Evolutionary conservation across 2,113 vertebrate species (phyloP).

Genomic region (Bothrops jararaca): DNA sequence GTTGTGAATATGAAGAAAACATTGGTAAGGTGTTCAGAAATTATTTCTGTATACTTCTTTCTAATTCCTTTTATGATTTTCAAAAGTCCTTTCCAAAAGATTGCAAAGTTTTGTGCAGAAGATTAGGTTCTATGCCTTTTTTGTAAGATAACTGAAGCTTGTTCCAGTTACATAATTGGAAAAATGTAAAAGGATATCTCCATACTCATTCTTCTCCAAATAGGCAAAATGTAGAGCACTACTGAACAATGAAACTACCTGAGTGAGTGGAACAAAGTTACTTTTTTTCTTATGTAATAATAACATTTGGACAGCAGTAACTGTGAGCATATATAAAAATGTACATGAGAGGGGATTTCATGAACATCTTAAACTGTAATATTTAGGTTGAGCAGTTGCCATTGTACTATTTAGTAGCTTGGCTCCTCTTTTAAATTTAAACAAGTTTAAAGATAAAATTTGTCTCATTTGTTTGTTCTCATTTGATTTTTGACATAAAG

Average conservation of each 20-base stretch:
- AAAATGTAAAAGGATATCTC: background rate
- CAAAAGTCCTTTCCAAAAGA: background rate
- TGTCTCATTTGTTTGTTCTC: background rate
- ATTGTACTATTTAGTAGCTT: background rate
- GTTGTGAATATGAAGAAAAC: background rate
- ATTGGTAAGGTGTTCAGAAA: background rate
- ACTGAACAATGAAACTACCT: background rate
- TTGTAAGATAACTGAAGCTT: background rate
- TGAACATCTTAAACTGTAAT: background rate
- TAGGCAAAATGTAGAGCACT: background rate
- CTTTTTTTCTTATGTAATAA: background rate
- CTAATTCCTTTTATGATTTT: background rate
- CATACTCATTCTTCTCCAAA: background rate
- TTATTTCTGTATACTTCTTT: background rate
- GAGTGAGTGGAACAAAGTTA: background rate
- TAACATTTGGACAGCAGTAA: background rate
- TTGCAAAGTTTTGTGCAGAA: background rate
- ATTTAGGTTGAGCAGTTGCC: background rate
- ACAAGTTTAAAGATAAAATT: background rate
- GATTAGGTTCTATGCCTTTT: too few relatives aligned
- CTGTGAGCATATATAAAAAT: background rate
- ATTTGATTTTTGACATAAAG: background rate
- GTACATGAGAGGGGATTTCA: background rate
- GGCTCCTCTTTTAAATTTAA: background rate
- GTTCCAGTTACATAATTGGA: background rate